Conservation (phyloP, 92 coral and sea anemone species). For the Bergia puertoricense region DNA sequence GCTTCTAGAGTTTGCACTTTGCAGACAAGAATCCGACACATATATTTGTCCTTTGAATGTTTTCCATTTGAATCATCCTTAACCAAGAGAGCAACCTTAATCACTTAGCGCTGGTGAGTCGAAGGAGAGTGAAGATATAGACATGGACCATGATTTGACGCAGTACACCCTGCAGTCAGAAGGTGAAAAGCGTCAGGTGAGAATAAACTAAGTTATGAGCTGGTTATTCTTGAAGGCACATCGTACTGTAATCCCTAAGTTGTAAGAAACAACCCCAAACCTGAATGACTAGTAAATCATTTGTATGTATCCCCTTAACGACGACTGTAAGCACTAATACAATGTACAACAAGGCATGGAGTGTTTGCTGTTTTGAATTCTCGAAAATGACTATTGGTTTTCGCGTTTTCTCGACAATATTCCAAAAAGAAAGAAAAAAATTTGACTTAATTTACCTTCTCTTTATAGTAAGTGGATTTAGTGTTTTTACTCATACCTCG, state of each 20-base stretch:
- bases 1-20: too few relatives aligned
- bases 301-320: background rate
- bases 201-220: background rate
- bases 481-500: too few relatives aligned
- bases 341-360: too few relatives aligned
- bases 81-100: background rate
- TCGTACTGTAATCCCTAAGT: background rate
- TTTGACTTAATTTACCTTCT: too few relatives aligned
- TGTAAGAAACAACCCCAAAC: background rate
- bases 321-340: background rate
- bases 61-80: background rate
- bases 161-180: conserved; percentile 77
- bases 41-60: background rate
- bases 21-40: background rate
- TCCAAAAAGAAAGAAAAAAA: too few relatives aligned
- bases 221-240: background rate
- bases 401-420: too few relatives aligned
- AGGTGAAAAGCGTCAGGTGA: conserved; percentile 58
- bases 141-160: conserved; percentile 66
- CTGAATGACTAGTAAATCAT: background rate
- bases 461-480: too few relatives aligned
- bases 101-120: conserved; percentile 6
- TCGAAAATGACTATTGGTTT: too few relatives aligned
- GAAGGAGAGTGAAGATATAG: conserved; percentile 13
- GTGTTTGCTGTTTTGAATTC: too few relatives aligned